These are phyloP conservation scores for Drosophila paulistorum DNA, from an alignment of 1,140 invertebrate species.

Conservation along the genomic window DNA sequence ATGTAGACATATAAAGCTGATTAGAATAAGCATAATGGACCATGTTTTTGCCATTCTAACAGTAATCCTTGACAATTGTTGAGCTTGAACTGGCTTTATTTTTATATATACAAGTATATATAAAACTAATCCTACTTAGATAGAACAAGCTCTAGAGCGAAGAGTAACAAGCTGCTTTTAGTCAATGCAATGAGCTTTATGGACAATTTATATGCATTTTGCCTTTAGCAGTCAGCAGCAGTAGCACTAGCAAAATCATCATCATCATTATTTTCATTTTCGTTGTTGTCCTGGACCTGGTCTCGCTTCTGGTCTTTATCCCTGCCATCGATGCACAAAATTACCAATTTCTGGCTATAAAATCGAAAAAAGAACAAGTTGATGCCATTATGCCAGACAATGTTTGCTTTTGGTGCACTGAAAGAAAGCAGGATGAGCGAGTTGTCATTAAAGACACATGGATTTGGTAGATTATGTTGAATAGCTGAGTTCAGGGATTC, in stretches of 20 bases:
- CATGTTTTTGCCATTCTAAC: not conserved
- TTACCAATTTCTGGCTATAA: constrained; percentile 78
- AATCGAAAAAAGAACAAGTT: constrained; percentile 75
- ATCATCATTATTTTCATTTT: constrained; percentile 28
- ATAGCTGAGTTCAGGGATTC: no score
- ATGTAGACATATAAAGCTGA: constrained; percentile 9
- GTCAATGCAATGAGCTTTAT: constrained; percentile 74
- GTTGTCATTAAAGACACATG: no score
- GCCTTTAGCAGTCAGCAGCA: constrained; percentile 29
- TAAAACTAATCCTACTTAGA: constrained; percentile 65
- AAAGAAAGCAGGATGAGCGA: not conserved
- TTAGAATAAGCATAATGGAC: constrained; percentile 10
- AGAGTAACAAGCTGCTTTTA: constrained; percentile 59
- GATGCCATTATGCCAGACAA: constrained; percentile 46
- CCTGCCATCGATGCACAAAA: constrained; percentile 67
- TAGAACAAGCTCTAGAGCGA: constrained; percentile 19
- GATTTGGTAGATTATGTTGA: no score
- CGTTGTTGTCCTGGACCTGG: not conserved
- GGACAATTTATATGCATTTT: constrained; percentile 72
- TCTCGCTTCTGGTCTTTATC: constrained; percentile 25
- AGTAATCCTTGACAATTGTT: constrained; percentile 35
- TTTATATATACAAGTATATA: constrained; percentile 54
- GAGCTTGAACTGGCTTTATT: constrained; percentile 46
- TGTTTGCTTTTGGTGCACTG: not conserved
- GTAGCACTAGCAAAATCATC: constrained; percentile 29